Base-by-base conservation (phyloP, 2,888 invertebrate species). In the Sacculina carcini region DNA sequence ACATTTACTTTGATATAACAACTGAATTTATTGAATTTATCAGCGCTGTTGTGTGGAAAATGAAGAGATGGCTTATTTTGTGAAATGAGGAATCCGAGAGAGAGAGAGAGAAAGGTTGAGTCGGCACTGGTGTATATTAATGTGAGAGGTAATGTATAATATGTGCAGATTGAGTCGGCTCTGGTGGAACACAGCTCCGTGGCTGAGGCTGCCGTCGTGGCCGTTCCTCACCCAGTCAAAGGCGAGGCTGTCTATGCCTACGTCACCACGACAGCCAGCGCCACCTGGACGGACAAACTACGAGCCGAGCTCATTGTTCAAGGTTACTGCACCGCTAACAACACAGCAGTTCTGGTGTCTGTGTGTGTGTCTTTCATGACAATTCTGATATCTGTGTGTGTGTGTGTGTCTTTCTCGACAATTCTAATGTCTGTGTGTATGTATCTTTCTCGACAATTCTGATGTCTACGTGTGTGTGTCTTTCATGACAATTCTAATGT, bases 201-300 rank as follows among this genome's bases (percentile, higher is more conserved):
- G 0, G 77, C 90, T 0, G 98, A 98, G 66, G 85, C 94, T 0
- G 98, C 98, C 0, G 96, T 90, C 0, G 96, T 98, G 0, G 80
- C 92, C 6, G 79, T 82, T 58, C 86, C 90, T 0, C 96, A 98
- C 68, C 74, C 77, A 0, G 76, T 98, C 54, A 98, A 98, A 67
- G 96, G 98, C 26, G 89, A 96, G 66, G 87, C 89, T 59, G 76
- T 96, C 2, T 94, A 98, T 67, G 94, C 94, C 66, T 98, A 94
- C 67, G 77, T 98, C 16, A 89, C 87, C 0, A 76, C 90, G n/a
- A 81, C 78, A 60, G 78, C 84, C 55, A 80, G 76, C 50, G 73
- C 71, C 42, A 61, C 63, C 7, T 86, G 80, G 62, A 76, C 78
- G 59, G 72, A 76, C 28, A 73, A 76, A 57, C 68, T 90, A 14